Evolutionary conservation across 2,888 invertebrate genomes (phyloP).

Genomic region (Orthosia incerta): DNA sequence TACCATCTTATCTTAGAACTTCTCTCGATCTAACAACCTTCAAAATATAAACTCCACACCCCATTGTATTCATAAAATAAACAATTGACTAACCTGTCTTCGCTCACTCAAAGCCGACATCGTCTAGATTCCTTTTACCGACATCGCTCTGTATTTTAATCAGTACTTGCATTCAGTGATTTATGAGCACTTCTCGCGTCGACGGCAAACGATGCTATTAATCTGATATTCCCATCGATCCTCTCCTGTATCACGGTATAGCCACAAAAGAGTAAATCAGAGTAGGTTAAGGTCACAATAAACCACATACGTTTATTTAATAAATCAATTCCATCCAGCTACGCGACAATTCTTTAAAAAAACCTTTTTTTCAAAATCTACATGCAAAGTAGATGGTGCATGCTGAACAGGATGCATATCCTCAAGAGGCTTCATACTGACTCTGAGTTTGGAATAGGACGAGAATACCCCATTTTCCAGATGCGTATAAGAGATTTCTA

Average conservation of each 20-base stretch:
- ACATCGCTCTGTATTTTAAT: conserved; percentile 55
- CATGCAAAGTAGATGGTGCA: no score
- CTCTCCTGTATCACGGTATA: conserved; percentile 26
- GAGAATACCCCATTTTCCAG: no score
- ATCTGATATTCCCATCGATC: conserved; percentile 51
- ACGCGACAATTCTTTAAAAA: no score
- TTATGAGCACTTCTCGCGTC: conserved; percentile 53
- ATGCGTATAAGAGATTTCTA: no score
- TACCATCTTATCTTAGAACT: background rate
- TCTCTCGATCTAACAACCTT: background rate
- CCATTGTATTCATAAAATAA: conserved; percentile 20
- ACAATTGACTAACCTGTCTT: conserved; percentile 15
- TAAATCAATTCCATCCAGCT: no score
- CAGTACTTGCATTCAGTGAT: conserved; percentile 57
- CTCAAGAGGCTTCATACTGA: no score
- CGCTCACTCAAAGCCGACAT: conserved; percentile 14
- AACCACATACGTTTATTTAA: no score
- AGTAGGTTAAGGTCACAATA: no score
- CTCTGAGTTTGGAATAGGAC: no score
- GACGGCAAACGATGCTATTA: conserved; percentile 52
- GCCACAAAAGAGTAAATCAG: no score
- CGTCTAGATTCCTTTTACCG: conserved; percentile 34
- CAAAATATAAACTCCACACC: background rate
- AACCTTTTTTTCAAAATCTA: no score
- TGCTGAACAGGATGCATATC: no score